A percentile compares a stretch with the other conserved stretches of the same genome.
Conservation (phyloP, 1,140 invertebrate genomes). For the Macrocentrus cingulum region DNA sequence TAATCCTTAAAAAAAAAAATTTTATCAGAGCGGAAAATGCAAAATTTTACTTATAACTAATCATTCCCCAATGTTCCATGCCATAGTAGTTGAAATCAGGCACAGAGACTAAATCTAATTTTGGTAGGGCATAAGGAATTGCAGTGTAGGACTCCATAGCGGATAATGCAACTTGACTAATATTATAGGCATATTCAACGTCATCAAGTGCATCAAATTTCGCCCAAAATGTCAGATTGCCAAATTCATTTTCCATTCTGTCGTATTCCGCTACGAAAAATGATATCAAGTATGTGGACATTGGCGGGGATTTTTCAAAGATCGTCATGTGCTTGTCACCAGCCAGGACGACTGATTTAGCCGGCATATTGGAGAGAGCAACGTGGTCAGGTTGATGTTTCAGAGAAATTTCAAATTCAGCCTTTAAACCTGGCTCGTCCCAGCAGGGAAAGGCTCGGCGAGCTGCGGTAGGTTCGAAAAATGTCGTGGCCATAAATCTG, state of each 20-base stretch:
- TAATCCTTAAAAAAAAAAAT: too few relatives aligned
- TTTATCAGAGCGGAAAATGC: too few relatives aligned
- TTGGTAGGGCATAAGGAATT: slow-evolving; percentile 19
- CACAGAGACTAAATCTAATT: slow-evolving; percentile 1
- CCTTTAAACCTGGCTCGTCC: slow-evolving; percentile 68
- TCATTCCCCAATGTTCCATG: slow-evolving; percentile 23
- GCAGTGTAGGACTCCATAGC: slow-evolving; percentile 17
- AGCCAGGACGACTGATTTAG: slow-evolving; percentile 30
- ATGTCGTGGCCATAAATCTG: slow-evolving; percentile 50
- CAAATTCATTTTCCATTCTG: slow-evolving; percentile 18
- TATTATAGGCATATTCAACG: background rate
- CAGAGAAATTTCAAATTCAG: slow-evolving; percentile 59
- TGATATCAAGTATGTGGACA: slow-evolving; percentile 76
- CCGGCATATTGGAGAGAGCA: slow-evolving; percentile 58
- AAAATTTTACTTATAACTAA: slow-evolving; percentile 59
- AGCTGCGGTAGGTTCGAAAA: slow-evolving; percentile 69
- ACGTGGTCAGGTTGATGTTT: slow-evolving; percentile 49
- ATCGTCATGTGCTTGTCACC: slow-evolving; percentile 27
- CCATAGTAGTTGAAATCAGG: background rate
- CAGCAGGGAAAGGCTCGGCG: slow-evolving; percentile 71
- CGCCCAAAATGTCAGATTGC: slow-evolving; percentile 24
- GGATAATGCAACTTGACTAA: slow-evolving; percentile 8
- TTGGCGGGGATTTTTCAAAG: slow-evolving; percentile 44
- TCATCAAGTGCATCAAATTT: background rate
- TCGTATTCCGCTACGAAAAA: slow-evolving; percentile 67